phyloP scores from a whole-genome alignment of 1,140 invertebrate species.

The Ceratitis capitata region DNA sequence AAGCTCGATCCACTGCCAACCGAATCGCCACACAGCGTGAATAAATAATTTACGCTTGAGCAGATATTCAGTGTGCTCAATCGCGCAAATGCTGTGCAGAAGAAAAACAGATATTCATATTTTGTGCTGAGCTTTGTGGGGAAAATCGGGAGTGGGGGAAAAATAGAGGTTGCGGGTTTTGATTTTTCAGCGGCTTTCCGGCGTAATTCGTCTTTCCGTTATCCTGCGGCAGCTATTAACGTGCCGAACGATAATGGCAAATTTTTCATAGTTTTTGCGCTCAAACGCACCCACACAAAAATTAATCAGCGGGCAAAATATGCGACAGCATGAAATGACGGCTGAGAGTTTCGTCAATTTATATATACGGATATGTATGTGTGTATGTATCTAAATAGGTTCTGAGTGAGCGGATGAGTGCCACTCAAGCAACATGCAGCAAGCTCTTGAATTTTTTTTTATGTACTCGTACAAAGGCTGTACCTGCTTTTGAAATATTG shows the following conservation, averaged over 20 bases:
- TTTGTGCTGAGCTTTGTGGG: neutral
- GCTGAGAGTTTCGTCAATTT: neutral
- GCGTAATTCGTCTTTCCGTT: neutral
- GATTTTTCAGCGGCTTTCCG: neutral
- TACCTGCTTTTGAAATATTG: neutral
- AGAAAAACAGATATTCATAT: neutral
- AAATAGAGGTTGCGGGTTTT: neutral
- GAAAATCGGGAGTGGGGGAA: neutral
- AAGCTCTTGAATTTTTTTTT: neutral
- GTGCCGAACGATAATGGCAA: neutral
- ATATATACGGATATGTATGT: neutral
- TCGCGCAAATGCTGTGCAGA: neutral
- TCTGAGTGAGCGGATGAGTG: neutral
- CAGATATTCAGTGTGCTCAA: neutral
- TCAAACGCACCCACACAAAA: neutral
- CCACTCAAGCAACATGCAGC: neutral
- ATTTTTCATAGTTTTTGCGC: neutral
- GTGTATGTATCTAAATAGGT: neutral
- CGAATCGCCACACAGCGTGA: neutral
- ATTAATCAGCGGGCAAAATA: slow-evolving; percentile 3
- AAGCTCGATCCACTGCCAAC: neutral
- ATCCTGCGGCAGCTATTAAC: neutral
- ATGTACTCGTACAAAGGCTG: neutral
- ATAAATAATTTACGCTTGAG: neutral
- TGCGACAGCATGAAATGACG: slow-evolving; percentile 4